These are phyloP conservation scores for Harlomillsia oculata DNA, from an alignment of 1,140 invertebrate genomes.

Conservation along the genomic window DNA sequence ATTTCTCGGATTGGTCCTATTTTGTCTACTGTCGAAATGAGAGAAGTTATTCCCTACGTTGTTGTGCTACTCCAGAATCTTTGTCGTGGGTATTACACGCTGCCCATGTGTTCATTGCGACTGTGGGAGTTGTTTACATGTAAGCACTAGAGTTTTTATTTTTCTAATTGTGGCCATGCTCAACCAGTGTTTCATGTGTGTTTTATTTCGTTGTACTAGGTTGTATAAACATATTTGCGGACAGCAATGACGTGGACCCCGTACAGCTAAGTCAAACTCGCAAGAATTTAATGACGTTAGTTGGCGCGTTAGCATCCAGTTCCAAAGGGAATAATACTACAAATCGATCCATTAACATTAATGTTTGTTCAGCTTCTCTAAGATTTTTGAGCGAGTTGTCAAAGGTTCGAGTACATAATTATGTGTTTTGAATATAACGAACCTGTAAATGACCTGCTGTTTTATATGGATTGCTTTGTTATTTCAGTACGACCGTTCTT, in stretches of 20 bases:
- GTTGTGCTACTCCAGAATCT: constrained; percentile 18
- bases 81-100: constrained; percentile 15
- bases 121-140: constrained; percentile 28
- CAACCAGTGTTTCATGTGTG: too few relatives aligned
- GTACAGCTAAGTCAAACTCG: too few relatives aligned
- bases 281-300: constrained; percentile 22
- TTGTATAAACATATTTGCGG: too few relatives aligned
- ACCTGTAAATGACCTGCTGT: neutral
- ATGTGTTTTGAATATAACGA: neutral
- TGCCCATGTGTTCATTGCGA: constrained; percentile 5
- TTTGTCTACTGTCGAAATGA: neutral
- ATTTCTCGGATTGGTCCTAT: neutral
- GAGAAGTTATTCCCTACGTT: neutral
- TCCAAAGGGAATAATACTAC: neutral
- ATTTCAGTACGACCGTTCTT: constrained; percentile 5
- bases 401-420: constrained; percentile 13
- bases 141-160: neutral
- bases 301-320: constrained; percentile 8
- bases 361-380: constrained; percentile 9
- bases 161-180: too few relatives aligned
- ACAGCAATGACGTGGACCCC: too few relatives aligned
- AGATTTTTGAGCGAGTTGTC: constrained; percentile 14
- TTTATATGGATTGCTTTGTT: neutral
- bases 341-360: constrained; percentile 1
- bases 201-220: too few relatives aligned